These are phyloP conservation scores for Falcunculus frontatus DNA, from an alignment of 2,113 vertebrate species.

Conservation along the genomic window DNA sequence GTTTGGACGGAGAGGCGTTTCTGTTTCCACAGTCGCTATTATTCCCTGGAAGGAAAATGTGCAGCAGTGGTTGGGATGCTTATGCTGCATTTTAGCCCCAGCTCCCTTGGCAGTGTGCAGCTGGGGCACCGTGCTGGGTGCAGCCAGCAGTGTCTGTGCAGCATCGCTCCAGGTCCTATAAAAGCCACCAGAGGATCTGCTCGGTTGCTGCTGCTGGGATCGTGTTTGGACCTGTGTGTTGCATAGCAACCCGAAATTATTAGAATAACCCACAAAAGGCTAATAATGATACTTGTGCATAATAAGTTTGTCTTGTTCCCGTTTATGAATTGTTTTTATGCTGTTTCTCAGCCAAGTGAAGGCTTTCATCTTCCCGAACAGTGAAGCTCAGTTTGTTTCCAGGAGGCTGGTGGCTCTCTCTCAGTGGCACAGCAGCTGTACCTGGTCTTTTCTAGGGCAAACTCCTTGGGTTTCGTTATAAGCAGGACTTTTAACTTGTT, in stretches of 20 bases:
- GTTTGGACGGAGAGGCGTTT: background rate
- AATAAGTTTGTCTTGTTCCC: background rate
- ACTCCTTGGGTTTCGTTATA: background rate
- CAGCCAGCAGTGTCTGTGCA: background rate
- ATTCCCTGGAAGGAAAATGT: background rate
- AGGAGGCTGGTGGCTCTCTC: background rate
- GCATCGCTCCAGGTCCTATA: background rate
- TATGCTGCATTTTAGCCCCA: background rate
- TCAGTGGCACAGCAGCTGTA: background rate
- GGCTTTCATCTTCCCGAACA: conserved; percentile 4
- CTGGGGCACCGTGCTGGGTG: background rate
- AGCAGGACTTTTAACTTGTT: background rate
- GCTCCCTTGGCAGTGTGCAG: background rate
- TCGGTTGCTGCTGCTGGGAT: background rate
- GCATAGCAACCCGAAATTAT: conserved; percentile 28
- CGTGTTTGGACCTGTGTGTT: background rate
- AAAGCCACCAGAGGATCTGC: background rate
- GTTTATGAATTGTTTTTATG: background rate
- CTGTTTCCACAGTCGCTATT: background rate
- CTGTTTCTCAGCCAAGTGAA: background rate
- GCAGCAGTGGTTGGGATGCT: background rate
- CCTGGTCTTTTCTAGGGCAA: background rate
- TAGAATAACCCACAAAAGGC: background rate
- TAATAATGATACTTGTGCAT: conserved; percentile 8
- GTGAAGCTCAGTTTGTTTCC: background rate